phyloP scores from a whole-genome alignment of 2,888 invertebrate species.

The Syrphus vitripennis region DNA sequence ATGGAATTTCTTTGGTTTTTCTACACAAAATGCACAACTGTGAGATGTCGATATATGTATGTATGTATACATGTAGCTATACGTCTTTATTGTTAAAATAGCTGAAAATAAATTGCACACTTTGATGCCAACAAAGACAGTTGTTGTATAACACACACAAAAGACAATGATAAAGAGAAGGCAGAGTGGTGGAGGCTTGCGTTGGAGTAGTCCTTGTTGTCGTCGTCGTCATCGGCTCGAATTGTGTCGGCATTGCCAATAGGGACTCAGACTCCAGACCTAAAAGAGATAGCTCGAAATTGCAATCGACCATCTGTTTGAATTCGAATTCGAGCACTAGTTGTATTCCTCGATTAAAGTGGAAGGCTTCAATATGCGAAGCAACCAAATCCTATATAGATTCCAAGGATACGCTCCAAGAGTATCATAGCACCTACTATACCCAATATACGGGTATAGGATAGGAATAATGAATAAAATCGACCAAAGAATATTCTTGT shows the following conservation, averaged over 20 bases:
- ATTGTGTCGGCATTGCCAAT: not conserved
- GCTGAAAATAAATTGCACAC: conserved; percentile 56
- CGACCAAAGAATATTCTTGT: conserved; percentile 3
- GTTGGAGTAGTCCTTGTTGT: not conserved
- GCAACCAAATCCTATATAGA: conserved; percentile 4
- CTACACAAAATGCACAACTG: not conserved
- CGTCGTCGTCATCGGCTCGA: not conserved
- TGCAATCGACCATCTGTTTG: conserved; percentile 65
- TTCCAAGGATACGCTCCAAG: conserved; percentile 23
- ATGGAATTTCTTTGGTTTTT: not conserved
- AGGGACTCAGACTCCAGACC: not conserved
- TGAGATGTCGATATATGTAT: not conserved
- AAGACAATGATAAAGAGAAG: not conserved
- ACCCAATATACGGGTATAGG: not conserved
- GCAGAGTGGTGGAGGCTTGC: not conserved
- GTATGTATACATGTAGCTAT: too few species aligned
- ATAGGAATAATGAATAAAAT: conserved; percentile 29
- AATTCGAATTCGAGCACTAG: too few species aligned
- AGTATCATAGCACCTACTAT: not conserved
- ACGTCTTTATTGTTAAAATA: conserved; percentile 54
- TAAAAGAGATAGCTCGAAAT: conserved; percentile 4
- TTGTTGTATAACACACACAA: not conserved
- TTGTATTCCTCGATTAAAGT: conserved; percentile 33
- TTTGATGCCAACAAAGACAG: conserved; percentile 38
- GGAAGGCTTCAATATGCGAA: conserved; percentile 35